phyloP scores from a whole-genome alignment of 1,140 invertebrate genomes.

The Pissodes strobi region DNA sequence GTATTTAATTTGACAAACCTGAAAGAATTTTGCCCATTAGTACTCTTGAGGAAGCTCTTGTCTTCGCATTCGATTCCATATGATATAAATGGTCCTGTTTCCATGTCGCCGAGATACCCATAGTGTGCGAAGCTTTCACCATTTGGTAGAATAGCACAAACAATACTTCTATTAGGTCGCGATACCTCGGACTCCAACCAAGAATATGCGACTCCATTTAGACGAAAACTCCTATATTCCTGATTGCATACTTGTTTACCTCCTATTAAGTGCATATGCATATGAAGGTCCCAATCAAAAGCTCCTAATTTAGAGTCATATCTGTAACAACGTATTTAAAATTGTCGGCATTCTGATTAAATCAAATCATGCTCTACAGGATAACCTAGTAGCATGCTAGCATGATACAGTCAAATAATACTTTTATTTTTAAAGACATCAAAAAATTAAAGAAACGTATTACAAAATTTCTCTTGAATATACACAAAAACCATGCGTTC shows the following conservation, averaged over 20 bases:
- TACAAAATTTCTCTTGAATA: too few relatives aligned
- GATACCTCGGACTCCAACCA: constrained; percentile 80
- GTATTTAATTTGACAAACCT: too few relatives aligned
- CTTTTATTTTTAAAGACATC: too few relatives aligned
- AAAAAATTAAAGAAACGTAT: too few relatives aligned
- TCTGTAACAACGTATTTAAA: too few relatives aligned
- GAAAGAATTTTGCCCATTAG: constrained; percentile 63
- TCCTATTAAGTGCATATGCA: constrained; percentile 71
- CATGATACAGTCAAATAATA: too few relatives aligned
- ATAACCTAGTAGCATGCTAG: too few relatives aligned
- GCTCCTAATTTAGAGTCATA: constrained; percentile 66
- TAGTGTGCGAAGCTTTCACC: constrained; percentile 66
- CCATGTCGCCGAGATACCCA: constrained; percentile 83
- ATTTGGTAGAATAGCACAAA: constrained; percentile 64
- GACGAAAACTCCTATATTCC: constrained; percentile 82
- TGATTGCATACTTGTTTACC: constrained; percentile 65
- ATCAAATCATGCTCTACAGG: too few relatives aligned
- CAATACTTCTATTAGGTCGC: constrained; percentile 75
- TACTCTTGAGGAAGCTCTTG: constrained; percentile 63
- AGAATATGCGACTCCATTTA: constrained; percentile 79
- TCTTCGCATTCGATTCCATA: constrained; percentile 74
- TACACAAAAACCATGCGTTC: too few relatives aligned
- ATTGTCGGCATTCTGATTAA: too few relatives aligned
- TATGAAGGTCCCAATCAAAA: constrained; percentile 91
- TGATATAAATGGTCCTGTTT: constrained; percentile 78